Percentiles rank a stretch among this genome's conserved stretches.
phyloP scores from a whole-genome alignment of 2,888 invertebrate genomes.

The Polyommatus icarus region DNA sequence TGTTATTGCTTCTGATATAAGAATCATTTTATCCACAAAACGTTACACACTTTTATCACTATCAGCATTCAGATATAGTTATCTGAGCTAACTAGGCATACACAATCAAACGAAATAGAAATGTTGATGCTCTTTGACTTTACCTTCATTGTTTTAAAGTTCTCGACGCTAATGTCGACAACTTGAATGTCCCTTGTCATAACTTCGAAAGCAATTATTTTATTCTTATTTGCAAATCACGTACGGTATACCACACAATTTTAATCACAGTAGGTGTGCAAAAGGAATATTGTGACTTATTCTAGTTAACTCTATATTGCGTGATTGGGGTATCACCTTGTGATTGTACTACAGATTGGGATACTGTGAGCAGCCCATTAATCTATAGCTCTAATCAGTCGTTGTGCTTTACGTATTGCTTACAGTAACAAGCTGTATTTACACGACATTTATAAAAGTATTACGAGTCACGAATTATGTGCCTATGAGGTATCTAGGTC shows the following conservation, averaged over 20 bases:
- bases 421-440: constrained; percentile 18
- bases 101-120: neutral
- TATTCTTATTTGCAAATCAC: no score
- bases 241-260: neutral
- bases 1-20: neutral
- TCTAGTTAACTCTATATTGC: neutral
- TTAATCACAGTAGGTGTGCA: neutral
- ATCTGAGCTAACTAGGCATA: neutral
- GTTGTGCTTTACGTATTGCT: constrained; percentile 27
- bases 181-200: neutral
- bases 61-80: neutral
- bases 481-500: constrained; percentile 25
- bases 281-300: neutral
- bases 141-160: neutral
- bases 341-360: constrained; percentile 30
- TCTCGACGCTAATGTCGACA: no score
- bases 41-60: neutral
- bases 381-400: constrained; percentile 33
- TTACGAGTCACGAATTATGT: neutral
- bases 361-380: neutral
- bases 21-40: neutral
- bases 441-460: constrained; percentile 1
- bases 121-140: neutral
- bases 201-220: neutral
- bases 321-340: neutral